These are phyloP conservation scores for Crocidura indochinensis DNA, from an alignment of 2,797 vertebrate species.

Conservation along the genomic window DNA sequence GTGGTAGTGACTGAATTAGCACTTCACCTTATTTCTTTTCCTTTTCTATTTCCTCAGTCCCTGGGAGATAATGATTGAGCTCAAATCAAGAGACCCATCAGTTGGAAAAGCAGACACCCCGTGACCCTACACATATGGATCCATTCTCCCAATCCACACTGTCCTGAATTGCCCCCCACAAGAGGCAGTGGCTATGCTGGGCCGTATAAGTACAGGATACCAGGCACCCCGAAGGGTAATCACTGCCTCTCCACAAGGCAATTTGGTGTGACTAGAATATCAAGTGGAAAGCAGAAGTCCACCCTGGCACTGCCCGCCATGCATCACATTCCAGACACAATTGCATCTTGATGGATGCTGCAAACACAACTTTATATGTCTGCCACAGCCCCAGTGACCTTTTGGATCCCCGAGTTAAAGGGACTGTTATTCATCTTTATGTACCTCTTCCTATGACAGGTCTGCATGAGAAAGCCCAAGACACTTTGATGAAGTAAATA, in stretches of 20 bases:
- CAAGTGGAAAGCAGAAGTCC: slow-evolving; percentile 33
- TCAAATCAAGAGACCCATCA: neutral
- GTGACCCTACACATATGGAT: neutral
- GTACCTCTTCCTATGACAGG: slow-evolving; percentile 64
- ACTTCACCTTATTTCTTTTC: slow-evolving; percentile 44
- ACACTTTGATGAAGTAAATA: slow-evolving; percentile 81
- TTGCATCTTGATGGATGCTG: slow-evolving; percentile 65
- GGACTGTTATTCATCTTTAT: slow-evolving; percentile 74
- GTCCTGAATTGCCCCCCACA: neutral
- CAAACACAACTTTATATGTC: slow-evolving; percentile 71
- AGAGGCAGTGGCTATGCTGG: neutral
- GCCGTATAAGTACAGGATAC: neutral
- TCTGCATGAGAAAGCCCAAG: slow-evolving; percentile 76
- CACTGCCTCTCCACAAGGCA: neutral
- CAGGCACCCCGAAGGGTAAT: neutral
- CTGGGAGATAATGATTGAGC: slow-evolving; percentile 44
- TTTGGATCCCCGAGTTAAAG: slow-evolving; percentile 80
- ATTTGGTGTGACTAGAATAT: slow-evolving; percentile 41
- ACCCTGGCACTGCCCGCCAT: slow-evolving; percentile 30
- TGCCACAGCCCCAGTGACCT: slow-evolving; percentile 68
- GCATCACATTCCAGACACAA: slow-evolving; percentile 68
- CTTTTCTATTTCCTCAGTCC: slow-evolving; percentile 23
- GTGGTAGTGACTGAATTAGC: neutral
- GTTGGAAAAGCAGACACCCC: slow-evolving; percentile 17
- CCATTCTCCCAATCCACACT: neutral